A percentile compares a stretch with the other conserved stretches of the same genome.
These are phyloP conservation scores for Brachyistius frenatus DNA, from an alignment of 2,113 vertebrate species.

Conservation along the genomic window DNA sequence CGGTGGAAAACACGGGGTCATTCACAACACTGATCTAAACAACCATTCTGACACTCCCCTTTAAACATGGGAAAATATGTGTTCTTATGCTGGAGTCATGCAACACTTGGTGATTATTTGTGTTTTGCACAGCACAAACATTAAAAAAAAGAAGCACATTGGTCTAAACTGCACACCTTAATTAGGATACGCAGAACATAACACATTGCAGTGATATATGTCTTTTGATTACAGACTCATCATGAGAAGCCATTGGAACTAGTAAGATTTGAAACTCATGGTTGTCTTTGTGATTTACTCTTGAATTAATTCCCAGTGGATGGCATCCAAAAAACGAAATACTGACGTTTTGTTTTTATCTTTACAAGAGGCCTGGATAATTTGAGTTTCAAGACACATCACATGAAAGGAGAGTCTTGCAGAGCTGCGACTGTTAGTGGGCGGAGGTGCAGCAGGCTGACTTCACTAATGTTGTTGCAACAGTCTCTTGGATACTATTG, in stretches of 20 bases:
- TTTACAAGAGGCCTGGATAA: conserved; percentile 22
- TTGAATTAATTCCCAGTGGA: not conserved
- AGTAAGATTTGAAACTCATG: not conserved
- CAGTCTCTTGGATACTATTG: conserved; percentile 51
- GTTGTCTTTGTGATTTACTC: not conserved
- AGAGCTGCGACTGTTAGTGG: conserved; percentile 19
- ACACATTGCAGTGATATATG: not conserved
- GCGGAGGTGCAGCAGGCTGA: conserved; percentile 34
- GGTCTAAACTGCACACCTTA: not conserved
- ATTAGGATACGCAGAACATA: not conserved
- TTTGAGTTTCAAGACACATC: conserved; percentile 12
- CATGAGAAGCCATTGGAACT: not conserved
- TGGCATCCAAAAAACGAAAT: not conserved
- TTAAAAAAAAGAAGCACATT: not conserved
- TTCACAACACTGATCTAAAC: conserved; percentile 26
- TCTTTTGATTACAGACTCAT: not conserved
- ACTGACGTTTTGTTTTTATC: not conserved
- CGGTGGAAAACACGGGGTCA: conserved; percentile 46
- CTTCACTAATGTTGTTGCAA: conserved; percentile 52
- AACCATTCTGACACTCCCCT: conserved; percentile 1
- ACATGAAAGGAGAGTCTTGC: conserved; percentile 36
- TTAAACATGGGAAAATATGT: conserved; percentile 27
- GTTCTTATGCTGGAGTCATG: not conserved
- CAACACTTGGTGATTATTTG: not conserved
- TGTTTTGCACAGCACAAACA: not conserved